Evolutionary conservation across 1,140 invertebrate genomes (phyloP), one percentile per base, ranked within the genome.

Genomic region (Amyelois transitella): DNA sequence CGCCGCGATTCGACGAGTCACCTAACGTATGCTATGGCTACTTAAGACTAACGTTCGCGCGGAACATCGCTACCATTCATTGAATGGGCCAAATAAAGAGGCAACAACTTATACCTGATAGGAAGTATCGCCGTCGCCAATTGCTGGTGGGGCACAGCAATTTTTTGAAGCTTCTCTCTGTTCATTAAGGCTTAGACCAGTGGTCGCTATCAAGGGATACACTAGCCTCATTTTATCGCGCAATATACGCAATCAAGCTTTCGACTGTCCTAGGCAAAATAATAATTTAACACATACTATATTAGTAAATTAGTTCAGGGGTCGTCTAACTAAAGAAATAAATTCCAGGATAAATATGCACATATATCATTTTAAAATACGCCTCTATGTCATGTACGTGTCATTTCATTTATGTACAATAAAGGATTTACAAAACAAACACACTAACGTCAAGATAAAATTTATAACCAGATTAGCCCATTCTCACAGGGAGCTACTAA

Each of bases 31-130:
- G 45, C 44, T 53, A 51, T 49, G 49, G 55, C 55, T 47, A 57
- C 55, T 57, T 51, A 56, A 57, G 32, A 14, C 55, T 57, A 57
- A 32, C 48, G 44, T 54, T 47, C 52, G 18, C 43, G 22, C 17
- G 17, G 22, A 44, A 48, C 45, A 14, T 48, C 45, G 45, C 45
- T 48, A n/a, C 19, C 20, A 21, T 48, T 21, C 18, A 21, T n/a
- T 19, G 18, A 48, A 21, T 48, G 45, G 45, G n/a, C 43, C 45
- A 48, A 48, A 48, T 21, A 20, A 48, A 48, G 21, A 48, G 18
- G 45, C 45, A 14, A 48, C 45, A 22, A 48, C 20, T 21, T 48
- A 48, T 45, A 45, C 18, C 18, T 48, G 20, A 48, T 20, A 21
- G 19, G 43, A 45, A 45, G 45, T 38, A 38, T 48, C 45, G 45